Evolutionary conservation across 2,113 vertebrate species (phyloP).

Genomic region (Melanerpes aurifrons): DNA sequence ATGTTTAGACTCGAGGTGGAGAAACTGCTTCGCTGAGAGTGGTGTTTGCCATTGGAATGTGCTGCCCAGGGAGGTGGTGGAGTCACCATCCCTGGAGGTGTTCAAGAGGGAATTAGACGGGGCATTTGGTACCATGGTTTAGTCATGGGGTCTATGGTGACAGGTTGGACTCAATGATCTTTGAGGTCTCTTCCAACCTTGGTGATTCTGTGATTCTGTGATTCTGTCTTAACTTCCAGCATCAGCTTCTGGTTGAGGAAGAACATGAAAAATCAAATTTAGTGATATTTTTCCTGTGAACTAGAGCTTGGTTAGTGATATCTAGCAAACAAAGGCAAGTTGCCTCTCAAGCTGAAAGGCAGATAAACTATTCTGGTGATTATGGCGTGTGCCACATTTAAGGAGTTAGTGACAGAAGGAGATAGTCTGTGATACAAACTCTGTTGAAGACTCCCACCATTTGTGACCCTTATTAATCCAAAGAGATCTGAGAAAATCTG

Average conservation of each 20-base stretch:
- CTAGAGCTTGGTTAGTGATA: background rate
- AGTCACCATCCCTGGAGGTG: too few species aligned
- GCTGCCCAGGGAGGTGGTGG: too few species aligned
- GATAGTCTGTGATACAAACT: background rate
- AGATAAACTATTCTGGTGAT: background rate
- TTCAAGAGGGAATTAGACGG: too few species aligned
- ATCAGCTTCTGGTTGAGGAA: background rate
- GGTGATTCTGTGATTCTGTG: too few species aligned
- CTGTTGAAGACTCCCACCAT: background rate
- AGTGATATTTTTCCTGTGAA: background rate
- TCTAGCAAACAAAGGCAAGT: background rate
- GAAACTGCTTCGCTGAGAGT: too few species aligned
- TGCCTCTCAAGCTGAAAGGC: background rate
- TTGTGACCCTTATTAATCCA: background rate
- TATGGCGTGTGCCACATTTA: background rate
- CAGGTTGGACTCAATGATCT: too few species aligned
- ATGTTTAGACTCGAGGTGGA: too few species aligned
- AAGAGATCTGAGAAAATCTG: background rate
- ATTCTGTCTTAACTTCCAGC: background rate
- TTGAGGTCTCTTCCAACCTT: too few species aligned
- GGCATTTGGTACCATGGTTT: too few species aligned
- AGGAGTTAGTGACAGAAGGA: background rate
- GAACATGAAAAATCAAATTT: background rate
- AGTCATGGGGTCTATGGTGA: too few species aligned
- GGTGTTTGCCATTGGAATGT: too few species aligned